A percentile compares a stretch with the other conserved stretches of the same genome.
phyloP scores from a whole-genome alignment of 2,113 vertebrate genomes.

The Corythaeola cristata region DNA sequence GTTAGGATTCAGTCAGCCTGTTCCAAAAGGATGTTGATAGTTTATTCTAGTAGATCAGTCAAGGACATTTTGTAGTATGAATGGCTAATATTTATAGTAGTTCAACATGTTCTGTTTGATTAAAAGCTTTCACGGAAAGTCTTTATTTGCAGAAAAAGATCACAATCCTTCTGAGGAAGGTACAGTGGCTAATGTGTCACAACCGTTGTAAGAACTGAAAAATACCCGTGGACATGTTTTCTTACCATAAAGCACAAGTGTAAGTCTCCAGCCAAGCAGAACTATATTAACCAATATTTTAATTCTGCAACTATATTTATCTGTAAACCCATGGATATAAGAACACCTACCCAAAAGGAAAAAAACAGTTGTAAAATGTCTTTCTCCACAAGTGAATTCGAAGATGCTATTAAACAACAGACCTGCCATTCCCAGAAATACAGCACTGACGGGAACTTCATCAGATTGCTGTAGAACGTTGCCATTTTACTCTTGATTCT shows the following conservation, averaged over 20 bases:
- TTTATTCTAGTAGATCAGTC: neutral
- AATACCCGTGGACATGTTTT: neutral
- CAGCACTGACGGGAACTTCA: neutral
- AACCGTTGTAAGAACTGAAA: neutral
- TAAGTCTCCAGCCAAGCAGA: neutral
- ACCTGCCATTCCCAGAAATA: neutral
- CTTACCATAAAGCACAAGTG: neutral
- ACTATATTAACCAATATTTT: neutral
- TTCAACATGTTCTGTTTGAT: neutral
- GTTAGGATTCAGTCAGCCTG: neutral
- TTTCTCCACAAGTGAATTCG: neutral
- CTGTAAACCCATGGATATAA: neutral
- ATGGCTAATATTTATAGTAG: neutral
- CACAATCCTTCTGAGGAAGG: neutral
- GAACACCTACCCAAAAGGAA: neutral
- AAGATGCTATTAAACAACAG: neutral
- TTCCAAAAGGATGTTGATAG: neutral
- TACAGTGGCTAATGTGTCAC: neutral
- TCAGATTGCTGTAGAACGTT: neutral
- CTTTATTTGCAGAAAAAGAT: neutral
- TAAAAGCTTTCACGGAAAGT: neutral
- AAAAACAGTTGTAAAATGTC: neutral
- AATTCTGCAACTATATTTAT: neutral
- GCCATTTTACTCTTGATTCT: neutral
- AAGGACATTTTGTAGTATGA: neutral